Conservation (phyloP, 2,888 invertebrate species). For the Dilophus febrilis region DNA sequence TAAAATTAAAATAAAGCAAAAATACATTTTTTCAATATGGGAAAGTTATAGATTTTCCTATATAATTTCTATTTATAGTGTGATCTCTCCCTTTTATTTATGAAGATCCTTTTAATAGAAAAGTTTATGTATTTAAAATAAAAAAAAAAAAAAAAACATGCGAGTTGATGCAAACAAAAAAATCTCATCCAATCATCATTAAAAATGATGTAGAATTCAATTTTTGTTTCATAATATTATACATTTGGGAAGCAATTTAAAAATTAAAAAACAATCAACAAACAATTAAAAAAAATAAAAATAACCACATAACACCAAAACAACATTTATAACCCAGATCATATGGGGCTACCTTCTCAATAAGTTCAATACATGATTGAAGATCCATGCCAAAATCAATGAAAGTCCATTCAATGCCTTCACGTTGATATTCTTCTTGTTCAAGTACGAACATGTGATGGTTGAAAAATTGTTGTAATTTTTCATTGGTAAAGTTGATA, state of each 20-base stretch:
- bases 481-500: conserved; percentile 89
- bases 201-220: background rate
- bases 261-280: too few species aligned
- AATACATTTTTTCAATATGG: too few species aligned
- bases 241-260: background rate
- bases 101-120: too few species aligned
- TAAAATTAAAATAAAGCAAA: too few species aligned
- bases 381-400: conserved; percentile 90
- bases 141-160: conserved; percentile 1
- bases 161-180: background rate
- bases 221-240: background rate
- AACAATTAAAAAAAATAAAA: conserved; percentile 2
- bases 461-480: conserved; percentile 88
- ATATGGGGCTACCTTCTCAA: conserved; percentile 43
- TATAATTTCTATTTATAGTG: too few species aligned
- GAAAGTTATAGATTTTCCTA: too few species aligned
- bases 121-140: too few species aligned
- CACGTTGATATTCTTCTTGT: conserved; percentile 82
- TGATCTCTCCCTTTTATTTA: too few species aligned
- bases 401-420: conserved; percentile 84
- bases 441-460: conserved; percentile 89
- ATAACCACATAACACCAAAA: background rate
- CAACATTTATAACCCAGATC: conserved; percentile 5
- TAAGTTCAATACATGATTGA: conserved; percentile 59
- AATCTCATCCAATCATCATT: background rate